Conservation (phyloP, 2,113 vertebrate genomes). For the Chlamydotis undulata region DNA sequence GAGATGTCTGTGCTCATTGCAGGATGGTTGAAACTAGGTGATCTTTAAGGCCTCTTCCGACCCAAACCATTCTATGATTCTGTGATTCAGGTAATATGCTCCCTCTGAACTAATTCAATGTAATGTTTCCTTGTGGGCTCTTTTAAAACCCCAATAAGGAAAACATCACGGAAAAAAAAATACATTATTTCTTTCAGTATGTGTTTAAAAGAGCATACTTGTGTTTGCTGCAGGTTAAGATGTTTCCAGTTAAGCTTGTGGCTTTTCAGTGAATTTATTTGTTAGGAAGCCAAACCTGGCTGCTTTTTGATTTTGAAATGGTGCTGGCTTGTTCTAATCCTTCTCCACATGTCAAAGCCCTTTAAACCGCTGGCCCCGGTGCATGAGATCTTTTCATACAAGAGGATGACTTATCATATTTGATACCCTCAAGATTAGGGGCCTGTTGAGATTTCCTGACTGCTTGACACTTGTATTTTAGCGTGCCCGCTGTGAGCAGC, state of each 20-base stretch:
- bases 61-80: too few relatives aligned
- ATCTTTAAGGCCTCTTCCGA: too few relatives aligned
- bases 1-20: too few relatives aligned
- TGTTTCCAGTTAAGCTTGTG: conserved; percentile 33
- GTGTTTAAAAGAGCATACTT: not conserved
- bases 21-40: too few relatives aligned
- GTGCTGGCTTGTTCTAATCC: conserved; percentile 8
- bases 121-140: not conserved
- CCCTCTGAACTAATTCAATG: not conserved
- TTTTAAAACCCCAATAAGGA: not conserved
- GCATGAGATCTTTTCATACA: conserved; percentile 16
- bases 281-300: not conserved
- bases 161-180: not conserved
- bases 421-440: conserved; percentile 44
- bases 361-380: not conserved
- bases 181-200: not conserved
- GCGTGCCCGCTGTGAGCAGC: not conserved
- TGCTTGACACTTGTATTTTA: conserved; percentile 42
- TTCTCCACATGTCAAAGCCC: not conserved
- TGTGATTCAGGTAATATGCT: not conserved
- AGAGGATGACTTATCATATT: conserved; percentile 41
- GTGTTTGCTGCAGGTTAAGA: conserved; percentile 13
- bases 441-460: conserved; percentile 14
- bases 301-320: conserved; percentile 20
- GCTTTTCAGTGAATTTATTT: conserved; percentile 11